Percentiles rank a stretch among this genome's conserved stretches.
These are phyloP conservation scores for Pangasius larnaudii DNA, from an alignment of 2,797 vertebrate species.

Conservation along the genomic window DNA sequence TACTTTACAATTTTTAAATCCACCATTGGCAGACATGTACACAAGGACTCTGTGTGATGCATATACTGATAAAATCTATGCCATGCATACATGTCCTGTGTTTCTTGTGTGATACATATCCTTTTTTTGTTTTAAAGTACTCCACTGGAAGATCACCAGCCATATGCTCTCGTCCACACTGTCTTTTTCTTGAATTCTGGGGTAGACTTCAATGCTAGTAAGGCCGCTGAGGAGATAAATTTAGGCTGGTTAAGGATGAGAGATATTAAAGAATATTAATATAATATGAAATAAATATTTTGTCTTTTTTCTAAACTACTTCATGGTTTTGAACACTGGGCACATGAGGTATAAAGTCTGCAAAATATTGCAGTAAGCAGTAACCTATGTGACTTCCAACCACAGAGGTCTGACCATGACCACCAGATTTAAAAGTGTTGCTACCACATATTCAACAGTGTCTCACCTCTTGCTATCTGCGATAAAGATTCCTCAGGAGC, in stretches of 20 bases:
- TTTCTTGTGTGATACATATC: not conserved
- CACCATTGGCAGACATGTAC: not conserved
- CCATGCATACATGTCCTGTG: not conserved
- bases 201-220: constrained; percentile 81
- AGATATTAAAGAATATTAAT: not conserved
- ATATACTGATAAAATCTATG: not conserved
- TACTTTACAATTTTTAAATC: not conserved
- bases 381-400: not conserved
- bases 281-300: not conserved
- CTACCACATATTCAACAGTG: not conserved
- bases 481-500: constrained; percentile 79
- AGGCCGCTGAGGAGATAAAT: constrained; percentile 74
- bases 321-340: not conserved
- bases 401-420: not conserved
- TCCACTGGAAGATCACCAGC: constrained; percentile 78
- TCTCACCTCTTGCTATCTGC: constrained; percentile 76
- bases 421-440: not conserved
- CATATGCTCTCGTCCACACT: constrained; percentile 89
- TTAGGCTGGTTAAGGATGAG: not conserved
- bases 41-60: not conserved
- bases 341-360: not conserved
- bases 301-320: not conserved
- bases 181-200: constrained; percentile 92
- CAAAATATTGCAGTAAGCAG: not conserved
- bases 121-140: not conserved